phyloP scores from a whole-genome alignment of 2,888 invertebrate genomes.

The Gymnoscelis rufifasciata region DNA sequence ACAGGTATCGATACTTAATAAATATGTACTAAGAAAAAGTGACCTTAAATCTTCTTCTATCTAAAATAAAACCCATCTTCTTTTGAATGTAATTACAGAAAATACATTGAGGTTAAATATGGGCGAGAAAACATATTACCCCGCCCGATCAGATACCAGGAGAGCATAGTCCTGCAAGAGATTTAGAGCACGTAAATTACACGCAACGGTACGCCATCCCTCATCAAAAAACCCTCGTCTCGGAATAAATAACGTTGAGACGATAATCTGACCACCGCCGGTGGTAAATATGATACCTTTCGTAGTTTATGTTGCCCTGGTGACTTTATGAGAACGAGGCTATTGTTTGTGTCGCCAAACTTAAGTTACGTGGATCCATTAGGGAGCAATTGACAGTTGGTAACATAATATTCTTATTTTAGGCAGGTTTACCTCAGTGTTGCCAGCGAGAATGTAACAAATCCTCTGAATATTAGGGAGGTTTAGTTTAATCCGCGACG shows the following conservation, averaged over 20 bases:
- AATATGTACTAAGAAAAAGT: too few relatives aligned
- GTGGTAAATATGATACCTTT: slow-evolving; percentile 45
- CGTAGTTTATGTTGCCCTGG: slow-evolving; percentile 40
- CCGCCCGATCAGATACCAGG: slow-evolving; percentile 42
- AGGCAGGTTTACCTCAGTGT: neutral
- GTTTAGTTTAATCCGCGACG: slow-evolving; percentile 3
- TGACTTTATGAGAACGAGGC: slow-evolving; percentile 33
- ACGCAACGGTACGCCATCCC: slow-evolving; percentile 48
- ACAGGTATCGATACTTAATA: too few relatives aligned
- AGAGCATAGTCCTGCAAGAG: slow-evolving; percentile 40
- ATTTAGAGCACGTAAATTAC: slow-evolving; percentile 50
- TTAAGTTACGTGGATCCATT: neutral
- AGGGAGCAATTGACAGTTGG: neutral
- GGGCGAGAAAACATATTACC: slow-evolving; percentile 29
- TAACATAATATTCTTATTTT: neutral
- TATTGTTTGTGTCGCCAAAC: slow-evolving; percentile 17
- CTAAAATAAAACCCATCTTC: too few relatives aligned
- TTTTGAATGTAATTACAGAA: slow-evolving; percentile 3
- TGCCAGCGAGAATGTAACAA: neutral
- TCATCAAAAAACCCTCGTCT: slow-evolving; percentile 64
- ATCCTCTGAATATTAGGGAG: neutral
- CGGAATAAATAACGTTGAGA: slow-evolving; percentile 44
- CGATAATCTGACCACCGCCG: slow-evolving; percentile 44
- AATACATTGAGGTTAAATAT: slow-evolving; percentile 18
- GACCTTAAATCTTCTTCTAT: too few relatives aligned